Evolutionary conservation across 1,140 invertebrate species (phyloP).

Genomic region (Brachionus manjavacas): DNA sequence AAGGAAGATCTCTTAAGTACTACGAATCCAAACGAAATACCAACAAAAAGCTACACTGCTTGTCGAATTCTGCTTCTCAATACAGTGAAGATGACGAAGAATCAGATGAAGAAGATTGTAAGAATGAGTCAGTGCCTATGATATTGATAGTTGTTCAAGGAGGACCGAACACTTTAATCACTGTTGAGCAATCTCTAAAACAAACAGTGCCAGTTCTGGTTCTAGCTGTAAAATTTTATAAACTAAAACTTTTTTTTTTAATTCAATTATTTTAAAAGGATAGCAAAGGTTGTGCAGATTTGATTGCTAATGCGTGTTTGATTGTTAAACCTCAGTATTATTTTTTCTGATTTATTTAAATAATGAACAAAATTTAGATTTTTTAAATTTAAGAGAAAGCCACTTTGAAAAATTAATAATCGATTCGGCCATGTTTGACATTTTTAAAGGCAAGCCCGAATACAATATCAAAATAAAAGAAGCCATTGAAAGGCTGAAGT

Average conservation of each 20-base stretch:
- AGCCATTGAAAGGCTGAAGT: conserved; percentile 13
- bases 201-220: conserved; percentile 54
- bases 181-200: conserved; percentile 50
- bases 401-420: conserved; percentile 35
- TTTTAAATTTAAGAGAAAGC: conserved; percentile 15
- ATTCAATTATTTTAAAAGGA: conserved; percentile 46
- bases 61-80: conserved; percentile 90
- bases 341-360: neutral
- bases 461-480: conserved; percentile 2
- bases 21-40: conserved; percentile 65
- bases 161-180: conserved; percentile 54
- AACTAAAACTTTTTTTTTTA: neutral
- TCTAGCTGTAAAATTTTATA: conserved; percentile 44
- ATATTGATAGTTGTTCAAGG: conserved; percentile 57
- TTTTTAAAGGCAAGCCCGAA: neutral
- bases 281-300: conserved; percentile 56
- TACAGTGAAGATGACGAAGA: conserved; percentile 86
- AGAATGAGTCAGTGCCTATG: conserved; percentile 48
- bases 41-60: conserved; percentile 61
- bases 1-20: conserved; percentile 47
- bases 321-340: conserved; percentile 9
- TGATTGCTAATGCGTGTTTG: conserved; percentile 51
- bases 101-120: conserved; percentile 63
- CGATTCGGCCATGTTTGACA: conserved; percentile 20
- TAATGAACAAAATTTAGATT: neutral